Base-by-base conservation (phyloP, 1,140 invertebrate species). In the Bradynema listronoti region DNA sequence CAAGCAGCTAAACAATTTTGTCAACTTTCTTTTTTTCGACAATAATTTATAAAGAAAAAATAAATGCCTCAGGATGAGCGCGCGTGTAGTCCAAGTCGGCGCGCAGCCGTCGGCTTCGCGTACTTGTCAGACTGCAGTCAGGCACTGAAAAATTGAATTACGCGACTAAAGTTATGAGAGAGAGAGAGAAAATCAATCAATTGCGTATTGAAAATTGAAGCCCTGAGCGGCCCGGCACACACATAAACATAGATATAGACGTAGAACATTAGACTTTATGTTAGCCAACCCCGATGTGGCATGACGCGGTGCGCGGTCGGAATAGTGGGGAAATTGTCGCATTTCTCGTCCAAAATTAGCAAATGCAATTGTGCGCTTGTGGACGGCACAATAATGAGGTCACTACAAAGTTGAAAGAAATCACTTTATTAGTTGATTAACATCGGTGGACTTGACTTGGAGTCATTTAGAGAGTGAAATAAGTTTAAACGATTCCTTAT, bases 241-340 rank as follows among this genome's bases (percentile, higher is more conserved):
- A 39, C 36, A 39, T 19, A 11, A 19, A 19, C 36, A 39, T 11
- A 11, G 36, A 19, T 11, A 39, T 19, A 11, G 11, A 19, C 11
- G 36, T 39, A 39, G 11, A 11, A 39, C 36, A 19, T 39, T 39
- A 11, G 36, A 39, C 11, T 39, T 39, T 11, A 19, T 19, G 36
- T 39, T 39, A 11, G 11, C 11, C 36, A 39, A 39, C 47, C 34
- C 34, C 34, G 4, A 50, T 50, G 34, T 50, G 47, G 27, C 4
- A 4, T 16, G 27, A 50, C 29, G 16, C 3, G 47, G 16, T 50
- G 47, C 16, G n/a, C 34, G n/a, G 16, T 19, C 16, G 16, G 16
- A 3, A 50, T 50, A 4, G 47, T 50, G 47, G 47, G 47, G 34
- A 50, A 30, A 29, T 50, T 32, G 34, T 50, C 47, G 27, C 47